Evolutionary conservation across 2,113 vertebrate genomes (phyloP).

Genomic region (Neopipo cinnamomea): DNA sequence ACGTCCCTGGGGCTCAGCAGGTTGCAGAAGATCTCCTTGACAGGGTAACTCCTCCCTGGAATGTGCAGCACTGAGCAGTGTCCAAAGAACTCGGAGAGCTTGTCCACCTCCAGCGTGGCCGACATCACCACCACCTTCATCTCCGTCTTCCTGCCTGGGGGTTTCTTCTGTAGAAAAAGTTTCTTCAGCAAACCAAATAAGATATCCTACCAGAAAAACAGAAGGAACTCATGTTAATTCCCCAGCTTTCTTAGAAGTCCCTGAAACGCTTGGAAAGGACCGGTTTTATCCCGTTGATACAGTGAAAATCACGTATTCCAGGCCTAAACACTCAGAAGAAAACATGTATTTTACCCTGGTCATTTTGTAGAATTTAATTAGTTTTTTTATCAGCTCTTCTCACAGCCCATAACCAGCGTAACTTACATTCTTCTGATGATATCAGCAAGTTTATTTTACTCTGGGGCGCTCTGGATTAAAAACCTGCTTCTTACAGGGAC

Average conservation of each 20-base stretch:
- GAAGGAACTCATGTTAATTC: not conserved
- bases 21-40: conserved; percentile 87
- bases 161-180: conserved; percentile 73
- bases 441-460: not conserved
- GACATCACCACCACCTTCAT: conserved; percentile 97
- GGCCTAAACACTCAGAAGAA: not conserved
- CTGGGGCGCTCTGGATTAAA: not conserved
- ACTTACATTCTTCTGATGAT: rapidly evolving
- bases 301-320: not conserved
- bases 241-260: not conserved
- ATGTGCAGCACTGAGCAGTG: conserved; percentile 86
- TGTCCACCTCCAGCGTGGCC: conserved; percentile 91
- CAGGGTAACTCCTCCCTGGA: conserved; percentile 90
- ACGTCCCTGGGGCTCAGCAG: conserved; percentile 87
- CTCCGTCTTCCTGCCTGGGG: conserved; percentile 67
- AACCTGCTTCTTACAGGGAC: not conserved
- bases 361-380: not conserved
- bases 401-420: not conserved
- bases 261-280: not conserved
- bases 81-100: conserved; percentile 88
- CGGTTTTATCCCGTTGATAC: not conserved
- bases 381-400: not conserved
- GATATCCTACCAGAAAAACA: conserved; percentile 81
- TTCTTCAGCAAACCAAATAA: conserved; percentile 94
- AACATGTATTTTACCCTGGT: not conserved